Base-by-base conservation (phyloP, 2,888 invertebrate species). In the Tenthredo distinguenda region DNA sequence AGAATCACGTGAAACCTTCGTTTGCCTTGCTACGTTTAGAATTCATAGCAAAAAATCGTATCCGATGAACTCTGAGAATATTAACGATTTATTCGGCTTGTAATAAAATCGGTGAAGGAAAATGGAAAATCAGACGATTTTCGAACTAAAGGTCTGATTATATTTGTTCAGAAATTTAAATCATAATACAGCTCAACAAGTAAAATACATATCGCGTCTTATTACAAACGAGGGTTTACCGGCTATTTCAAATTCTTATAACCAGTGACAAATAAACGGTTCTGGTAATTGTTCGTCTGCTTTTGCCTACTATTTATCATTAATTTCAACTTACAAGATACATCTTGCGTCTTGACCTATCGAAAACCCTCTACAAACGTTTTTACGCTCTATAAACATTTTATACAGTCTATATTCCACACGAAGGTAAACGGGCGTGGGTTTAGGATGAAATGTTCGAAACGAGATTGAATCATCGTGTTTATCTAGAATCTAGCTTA, bases 171-270 rank as follows among this genome's bases (percentile, higher is more conserved):
- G 71, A 71, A 71, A 71, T 71, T 34, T n/a, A 18, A n/a, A 55
- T n/a, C 18, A 7, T n/a, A 55, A 71, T 37, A 71, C 71, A 18
- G 71, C 34, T 71, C 71, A 71, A 37, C 31, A 71, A 37, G 9
- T 34, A 18, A n/a, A 37, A 37, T 71, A 71, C 71, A 71, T 71
- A 71, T 71, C 71, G 9, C 31, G 34, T n/a, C n/a, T 71, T n/a
- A 71, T 37, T n/a, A n/a, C 71, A 71, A 37, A 71, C 37, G 71
- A 71, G n/a, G 37, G 71, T 71, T 37, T 37, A 37, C 40, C 71
- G 18, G 15, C 26, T 26, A 3, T 37, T 37, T n/a, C 6, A 18
- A 71, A 71, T 9, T 71, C 34, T 18, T 71, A n/a, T 40, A 71
- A 34, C 0, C 71, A 37, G 37, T 37, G 71, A n/a, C 71, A 37